phyloP scores from a whole-genome alignment of 2,113 vertebrate genomes.

The Garra rufa region DNA sequence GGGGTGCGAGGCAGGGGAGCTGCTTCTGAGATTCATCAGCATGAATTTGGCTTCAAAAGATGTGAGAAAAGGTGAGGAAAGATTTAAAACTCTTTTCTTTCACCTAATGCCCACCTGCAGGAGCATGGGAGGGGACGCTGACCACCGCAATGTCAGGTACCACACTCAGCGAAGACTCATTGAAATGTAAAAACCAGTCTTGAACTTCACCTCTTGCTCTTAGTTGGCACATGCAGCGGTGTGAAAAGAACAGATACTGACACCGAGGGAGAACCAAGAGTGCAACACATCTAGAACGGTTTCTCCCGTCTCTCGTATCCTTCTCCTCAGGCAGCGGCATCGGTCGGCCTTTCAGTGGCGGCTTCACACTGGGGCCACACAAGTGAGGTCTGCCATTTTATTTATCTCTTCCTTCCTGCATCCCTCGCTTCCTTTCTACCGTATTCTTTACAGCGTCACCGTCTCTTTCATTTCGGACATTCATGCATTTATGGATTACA shows the following conservation, averaged over 20 bases:
- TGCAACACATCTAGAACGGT: slow-evolving; percentile 16
- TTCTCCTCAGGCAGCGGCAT: slow-evolving; percentile 49
- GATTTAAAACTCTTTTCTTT: neutral
- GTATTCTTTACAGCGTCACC: slow-evolving; percentile 33
- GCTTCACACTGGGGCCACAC: slow-evolving; percentile 47
- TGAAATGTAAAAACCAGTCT: slow-evolving; percentile 27
- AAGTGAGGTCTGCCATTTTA: slow-evolving; percentile 47
- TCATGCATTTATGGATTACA: slow-evolving; percentile 64
- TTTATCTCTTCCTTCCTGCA: slow-evolving; percentile 46
- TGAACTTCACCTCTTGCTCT: slow-evolving; percentile 18
- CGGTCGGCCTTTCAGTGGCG: slow-evolving; percentile 30
- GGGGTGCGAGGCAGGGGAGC: neutral
- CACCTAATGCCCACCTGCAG: slow-evolving; percentile 25
- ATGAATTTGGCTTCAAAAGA: slow-evolving; percentile 24
- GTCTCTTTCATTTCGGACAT: slow-evolving; percentile 57
- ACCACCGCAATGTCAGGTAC: slow-evolving; percentile 17
- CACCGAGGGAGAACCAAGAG: slow-evolving; percentile 33
- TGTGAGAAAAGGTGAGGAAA: neutral
- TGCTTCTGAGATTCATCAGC: slow-evolving; percentile 14
- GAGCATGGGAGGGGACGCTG: neutral
- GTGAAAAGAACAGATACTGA: slow-evolving; percentile 28
- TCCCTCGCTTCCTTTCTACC: slow-evolving; percentile 36
- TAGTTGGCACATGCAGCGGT: neutral
- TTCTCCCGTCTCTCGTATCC: neutral
- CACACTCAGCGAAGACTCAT: neutral